A percentile compares a stretch with the other conserved stretches of the same genome.
These are phyloP conservation scores for Ypsolopha sequella DNA, from an alignment of 2,888 invertebrate genomes.

Conservation along the genomic window DNA sequence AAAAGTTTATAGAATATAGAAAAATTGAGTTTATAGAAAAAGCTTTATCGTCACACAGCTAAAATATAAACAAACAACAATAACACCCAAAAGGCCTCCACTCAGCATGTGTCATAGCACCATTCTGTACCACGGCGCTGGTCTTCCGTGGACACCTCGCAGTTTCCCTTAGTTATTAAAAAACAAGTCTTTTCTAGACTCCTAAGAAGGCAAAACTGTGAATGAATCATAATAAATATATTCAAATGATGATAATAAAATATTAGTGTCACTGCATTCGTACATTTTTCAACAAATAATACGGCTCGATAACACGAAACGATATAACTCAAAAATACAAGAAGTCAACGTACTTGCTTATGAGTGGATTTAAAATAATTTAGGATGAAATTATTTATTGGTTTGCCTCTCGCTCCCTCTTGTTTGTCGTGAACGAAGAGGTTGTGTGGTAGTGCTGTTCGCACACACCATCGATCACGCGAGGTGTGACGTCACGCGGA, in stretches of 20 bases:
- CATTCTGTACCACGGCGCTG: too few relatives aligned
- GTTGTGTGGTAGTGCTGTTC: slow-evolving; percentile 37
- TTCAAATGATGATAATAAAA: background rate
- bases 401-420: slow-evolving; percentile 36
- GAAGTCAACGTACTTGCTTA: slow-evolving; percentile 64
- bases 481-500: slow-evolving; percentile 69
- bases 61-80: too few relatives aligned
- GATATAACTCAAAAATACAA: slow-evolving; percentile 57
- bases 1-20: too few relatives aligned
- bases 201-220: too few relatives aligned
- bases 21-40: too few relatives aligned
- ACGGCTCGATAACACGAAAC: slow-evolving; percentile 34
- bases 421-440: slow-evolving; percentile 19
- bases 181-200: too few relatives aligned
- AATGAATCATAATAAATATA: too few relatives aligned
- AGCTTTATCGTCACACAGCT: too few relatives aligned
- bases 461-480: slow-evolving; percentile 60
- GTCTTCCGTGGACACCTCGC: too few relatives aligned
- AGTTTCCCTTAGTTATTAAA: too few relatives aligned
- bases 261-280: slow-evolving; percentile 16
- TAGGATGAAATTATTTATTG: slow-evolving; percentile 58
- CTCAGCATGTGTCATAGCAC: too few relatives aligned
- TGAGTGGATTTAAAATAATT: slow-evolving; percentile 63
- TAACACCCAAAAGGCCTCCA: too few relatives aligned
- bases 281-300: slow-evolving; percentile 34